A percentile compares a stretch with the other conserved stretches of the same genome.
phyloP scores from a whole-genome alignment of 2,888 invertebrate genomes.

The Xylota segnis region DNA sequence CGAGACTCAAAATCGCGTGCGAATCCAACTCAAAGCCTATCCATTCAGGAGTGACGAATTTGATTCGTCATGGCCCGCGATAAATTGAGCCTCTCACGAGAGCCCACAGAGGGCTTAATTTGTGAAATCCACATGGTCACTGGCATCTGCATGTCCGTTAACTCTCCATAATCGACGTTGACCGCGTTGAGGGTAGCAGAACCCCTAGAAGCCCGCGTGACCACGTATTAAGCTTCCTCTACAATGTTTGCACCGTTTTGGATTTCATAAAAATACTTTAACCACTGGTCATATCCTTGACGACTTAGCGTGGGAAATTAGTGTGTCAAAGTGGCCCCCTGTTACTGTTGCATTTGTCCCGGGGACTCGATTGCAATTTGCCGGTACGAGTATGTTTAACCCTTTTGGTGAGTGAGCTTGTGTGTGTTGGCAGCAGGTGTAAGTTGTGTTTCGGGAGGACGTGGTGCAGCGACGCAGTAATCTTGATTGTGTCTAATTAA shows the following conservation, averaged over 20 bases:
- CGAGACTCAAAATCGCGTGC: constrained; percentile 60
- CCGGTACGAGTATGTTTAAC: constrained; percentile 23
- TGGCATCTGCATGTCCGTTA: constrained; percentile 57
- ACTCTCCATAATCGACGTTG: constrained; percentile 61
- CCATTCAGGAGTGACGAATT: constrained; percentile 54
- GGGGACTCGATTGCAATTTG: constrained; percentile 42
- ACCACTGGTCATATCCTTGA: constrained; percentile 66
- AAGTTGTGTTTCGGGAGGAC: not conserved
- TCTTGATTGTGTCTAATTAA: constrained; percentile 76
- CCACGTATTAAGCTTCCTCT: constrained; percentile 38
- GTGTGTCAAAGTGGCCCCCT: constrained; percentile 61
- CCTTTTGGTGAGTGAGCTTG: not conserved
- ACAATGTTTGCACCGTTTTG: constrained; percentile 53
- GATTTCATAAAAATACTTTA: constrained; percentile 39
- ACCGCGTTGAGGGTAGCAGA: not conserved
- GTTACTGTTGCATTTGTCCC: constrained; percentile 45
- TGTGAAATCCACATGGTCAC: constrained; percentile 30
- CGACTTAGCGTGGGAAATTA: constrained; percentile 76
- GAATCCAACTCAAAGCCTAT: constrained; percentile 51
- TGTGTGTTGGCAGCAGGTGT: constrained; percentile 3
- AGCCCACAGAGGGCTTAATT: constrained; percentile 28
- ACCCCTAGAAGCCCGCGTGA: constrained; percentile 50
- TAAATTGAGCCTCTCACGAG: constrained; percentile 23
- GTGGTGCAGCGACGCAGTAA: constrained; percentile 17
- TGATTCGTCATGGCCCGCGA: constrained; percentile 43